phyloP scores from a whole-genome alignment of 2,888 invertebrate genomes.

The Myopa testacea region DNA sequence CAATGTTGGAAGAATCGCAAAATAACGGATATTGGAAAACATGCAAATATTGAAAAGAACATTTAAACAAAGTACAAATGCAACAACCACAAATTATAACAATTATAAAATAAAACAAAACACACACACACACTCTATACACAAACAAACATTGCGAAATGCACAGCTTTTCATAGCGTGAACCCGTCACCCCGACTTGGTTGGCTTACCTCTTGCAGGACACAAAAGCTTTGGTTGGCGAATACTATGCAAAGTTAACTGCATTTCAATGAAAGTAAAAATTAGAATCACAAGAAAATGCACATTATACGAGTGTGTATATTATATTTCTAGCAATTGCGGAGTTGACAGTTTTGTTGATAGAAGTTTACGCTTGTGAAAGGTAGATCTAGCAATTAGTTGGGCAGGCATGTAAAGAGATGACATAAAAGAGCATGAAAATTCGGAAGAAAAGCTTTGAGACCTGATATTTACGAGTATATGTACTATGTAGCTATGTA shows the following conservation, averaged over 20 bases:
- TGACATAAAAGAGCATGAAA: conserved; percentile 38
- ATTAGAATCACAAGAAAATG: conserved; percentile 22
- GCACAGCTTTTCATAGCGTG: background rate
- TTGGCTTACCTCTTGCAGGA: conserved; percentile 63
- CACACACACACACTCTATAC: background rate
- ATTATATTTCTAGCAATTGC: background rate
- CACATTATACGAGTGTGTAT: conserved; percentile 14
- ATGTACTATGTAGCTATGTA: too few species aligned
- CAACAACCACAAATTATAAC: conserved; percentile 2
- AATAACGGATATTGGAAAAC: background rate
- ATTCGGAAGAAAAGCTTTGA: background rate
- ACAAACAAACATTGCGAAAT: background rate
- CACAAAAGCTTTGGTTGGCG: conserved; percentile 65
- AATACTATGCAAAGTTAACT: conserved; percentile 63
- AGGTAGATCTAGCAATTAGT: conserved; percentile 28
- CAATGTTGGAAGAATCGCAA: background rate
- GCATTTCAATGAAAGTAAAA: conserved; percentile 44
- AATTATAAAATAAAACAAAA: conserved; percentile 19
- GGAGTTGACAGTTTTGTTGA: background rate
- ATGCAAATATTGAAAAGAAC: background rate
- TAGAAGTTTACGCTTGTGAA: background rate
- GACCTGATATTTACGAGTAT: too few species aligned
- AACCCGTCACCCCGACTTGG: background rate
- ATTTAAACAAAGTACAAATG: conserved; percentile 2
- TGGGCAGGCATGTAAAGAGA: conserved; percentile 62